Conservation (phyloP, 2,113 vertebrate species). For the Oplegnathus fasciatus region DNA sequence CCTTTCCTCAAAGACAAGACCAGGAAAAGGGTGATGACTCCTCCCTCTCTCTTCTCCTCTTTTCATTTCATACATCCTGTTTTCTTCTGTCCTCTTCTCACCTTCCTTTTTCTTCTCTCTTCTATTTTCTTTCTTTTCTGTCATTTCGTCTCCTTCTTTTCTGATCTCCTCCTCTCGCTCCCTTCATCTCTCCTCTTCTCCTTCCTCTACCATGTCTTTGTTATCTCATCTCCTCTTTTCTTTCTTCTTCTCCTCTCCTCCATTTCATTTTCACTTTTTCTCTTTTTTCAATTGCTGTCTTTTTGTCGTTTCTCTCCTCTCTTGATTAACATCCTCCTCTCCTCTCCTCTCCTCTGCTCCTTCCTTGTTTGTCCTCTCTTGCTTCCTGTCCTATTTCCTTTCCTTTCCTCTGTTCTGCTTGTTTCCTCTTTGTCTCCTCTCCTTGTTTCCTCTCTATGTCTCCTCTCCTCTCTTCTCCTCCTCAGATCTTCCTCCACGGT, state of each 20-base stretch:
- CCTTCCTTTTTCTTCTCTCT: background rate
- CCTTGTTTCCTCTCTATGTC: rapidly evolving
- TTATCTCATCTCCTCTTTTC: background rate
- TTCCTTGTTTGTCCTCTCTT: too few relatives aligned
- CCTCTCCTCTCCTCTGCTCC: background rate
- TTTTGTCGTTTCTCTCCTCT: too few relatives aligned
- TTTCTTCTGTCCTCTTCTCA: background rate
- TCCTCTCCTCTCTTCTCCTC: background rate
- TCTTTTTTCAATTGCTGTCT: too few relatives aligned
- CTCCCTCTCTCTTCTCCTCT: background rate
- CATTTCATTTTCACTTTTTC: background rate
- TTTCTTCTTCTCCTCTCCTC: background rate
- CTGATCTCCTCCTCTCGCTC: too few relatives aligned
- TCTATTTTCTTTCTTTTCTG: too few relatives aligned
- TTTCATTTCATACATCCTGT: background rate
- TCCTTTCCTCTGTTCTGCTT: too few relatives aligned
- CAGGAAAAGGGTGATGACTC: conserved; percentile 91
- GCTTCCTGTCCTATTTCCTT: too few relatives aligned
- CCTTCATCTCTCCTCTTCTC: too few relatives aligned
- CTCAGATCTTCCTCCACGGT: conserved; percentile 97
- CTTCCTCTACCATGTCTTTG: background rate
- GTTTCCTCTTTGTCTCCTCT: background rate
- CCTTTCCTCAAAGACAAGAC: conserved; percentile 99
- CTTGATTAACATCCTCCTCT: background rate
- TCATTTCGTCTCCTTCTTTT: background rate